These are phyloP conservation scores for Lasiurus cinereus DNA, from an alignment of 2,113 vertebrate species.

Conservation along the genomic window DNA sequence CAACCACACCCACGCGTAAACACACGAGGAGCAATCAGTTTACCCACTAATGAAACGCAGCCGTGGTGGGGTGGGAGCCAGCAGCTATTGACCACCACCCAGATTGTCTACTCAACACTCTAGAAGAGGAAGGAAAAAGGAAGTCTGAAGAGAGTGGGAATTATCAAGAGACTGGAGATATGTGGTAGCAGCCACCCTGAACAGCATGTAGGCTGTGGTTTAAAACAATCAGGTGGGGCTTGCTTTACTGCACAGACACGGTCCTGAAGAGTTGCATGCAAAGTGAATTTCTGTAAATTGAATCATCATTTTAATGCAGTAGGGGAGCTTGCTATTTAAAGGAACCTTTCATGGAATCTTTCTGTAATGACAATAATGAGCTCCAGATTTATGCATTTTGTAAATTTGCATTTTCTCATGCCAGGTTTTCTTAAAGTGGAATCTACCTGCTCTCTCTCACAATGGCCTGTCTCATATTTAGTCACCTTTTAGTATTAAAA, in stretches of 20 bases:
- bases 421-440: conserved; percentile 77
- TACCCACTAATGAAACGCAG: conserved; percentile 80
- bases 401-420: conserved; percentile 79
- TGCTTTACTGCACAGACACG: conserved; percentile 52
- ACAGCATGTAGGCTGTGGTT: conserved; percentile 28
- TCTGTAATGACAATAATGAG: conserved; percentile 83
- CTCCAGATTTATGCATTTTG: conserved; percentile 81
- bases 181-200: conserved; percentile 55
- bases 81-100: conserved; percentile 80
- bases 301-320: conserved; percentile 84
- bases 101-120: conserved; percentile 75
- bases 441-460: conserved; percentile 69
- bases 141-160: conserved; percentile 63
- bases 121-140: conserved; percentile 69
- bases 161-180: conserved; percentile 46
- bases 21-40: conserved; percentile 74
- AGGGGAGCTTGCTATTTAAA: conserved; percentile 83
- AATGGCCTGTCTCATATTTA: conserved; percentile 17
- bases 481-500: conserved; percentile 45
- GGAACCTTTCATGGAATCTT: conserved; percentile 83
- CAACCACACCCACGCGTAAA: conserved; percentile 81
- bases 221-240: conserved; percentile 78
- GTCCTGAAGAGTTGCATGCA: conserved; percentile 76
- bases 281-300: conserved; percentile 83
- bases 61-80: conserved; percentile 68